These are phyloP conservation scores for Meriones psammophilus DNA, from an alignment of 2,797 vertebrate genomes.

Conservation along the genomic window DNA sequence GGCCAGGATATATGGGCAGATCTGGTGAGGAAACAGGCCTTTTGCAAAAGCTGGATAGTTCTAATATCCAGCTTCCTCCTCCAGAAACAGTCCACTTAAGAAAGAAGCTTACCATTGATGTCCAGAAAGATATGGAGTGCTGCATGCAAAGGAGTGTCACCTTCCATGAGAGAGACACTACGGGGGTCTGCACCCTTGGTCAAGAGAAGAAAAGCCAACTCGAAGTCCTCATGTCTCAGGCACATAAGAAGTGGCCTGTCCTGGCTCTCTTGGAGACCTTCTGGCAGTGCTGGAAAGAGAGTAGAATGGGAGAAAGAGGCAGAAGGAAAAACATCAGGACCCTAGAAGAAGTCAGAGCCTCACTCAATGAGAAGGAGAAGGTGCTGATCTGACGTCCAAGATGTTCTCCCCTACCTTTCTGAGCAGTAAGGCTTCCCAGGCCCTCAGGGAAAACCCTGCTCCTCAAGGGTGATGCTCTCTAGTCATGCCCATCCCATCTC, in stretches of 20 bases:
- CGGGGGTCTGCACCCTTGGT: conserved; percentile 86
- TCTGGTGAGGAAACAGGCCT: background rate
- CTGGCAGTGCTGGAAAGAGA: conserved; percentile 83
- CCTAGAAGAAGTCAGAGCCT: background rate
- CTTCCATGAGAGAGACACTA: conserved; percentile 80
- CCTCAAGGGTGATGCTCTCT: background rate
- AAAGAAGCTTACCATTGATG: conserved; percentile 84
- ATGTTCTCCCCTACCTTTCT: background rate
- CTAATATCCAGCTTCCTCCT: conserved; percentile 9
- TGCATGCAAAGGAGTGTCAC: conserved; percentile 90
- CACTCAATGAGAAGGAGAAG: background rate
- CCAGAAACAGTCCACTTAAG: background rate
- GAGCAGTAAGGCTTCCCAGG: background rate
- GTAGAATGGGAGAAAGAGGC: background rate
- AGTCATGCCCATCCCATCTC: background rate
- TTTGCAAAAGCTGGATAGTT: background rate
- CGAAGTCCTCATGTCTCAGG: conserved; percentile 85
- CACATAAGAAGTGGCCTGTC: conserved; percentile 86
- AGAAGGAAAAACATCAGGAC: conserved; percentile 13
- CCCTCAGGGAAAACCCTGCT: background rate
- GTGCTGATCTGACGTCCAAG: background rate
- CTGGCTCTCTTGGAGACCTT: conserved; percentile 82
- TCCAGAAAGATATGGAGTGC: conserved; percentile 88
- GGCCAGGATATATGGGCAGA: background rate
- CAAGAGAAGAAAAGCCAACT: conserved; percentile 87